Percentiles rank a stretch among this genome's conserved stretches.
Evolutionary conservation across 2,888 invertebrate species (phyloP).

Genomic region (Chloroclystis v-ata): DNA sequence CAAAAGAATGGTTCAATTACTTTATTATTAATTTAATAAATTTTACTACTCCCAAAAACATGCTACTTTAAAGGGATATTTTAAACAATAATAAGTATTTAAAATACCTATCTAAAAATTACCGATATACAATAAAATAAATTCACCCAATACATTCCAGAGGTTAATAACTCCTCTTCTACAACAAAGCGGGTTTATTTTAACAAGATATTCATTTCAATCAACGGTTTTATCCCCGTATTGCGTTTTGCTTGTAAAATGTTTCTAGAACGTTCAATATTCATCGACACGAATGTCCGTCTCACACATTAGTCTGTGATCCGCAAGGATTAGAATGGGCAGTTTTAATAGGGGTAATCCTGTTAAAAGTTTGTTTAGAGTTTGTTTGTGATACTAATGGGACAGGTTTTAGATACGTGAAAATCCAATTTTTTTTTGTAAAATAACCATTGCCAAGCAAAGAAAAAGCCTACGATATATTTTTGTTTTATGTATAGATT

Average conservation of each 20-base stretch:
- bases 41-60: too few species aligned
- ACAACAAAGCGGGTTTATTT: conserved; percentile 55
- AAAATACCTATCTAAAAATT: too few species aligned
- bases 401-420: background rate
- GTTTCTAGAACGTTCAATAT: conserved; percentile 43
- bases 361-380: conserved; percentile 27
- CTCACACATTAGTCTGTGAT: conserved; percentile 59
- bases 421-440: too few species aligned
- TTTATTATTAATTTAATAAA: too few species aligned
- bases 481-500: too few species aligned
- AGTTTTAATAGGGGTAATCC: conserved; percentile 21
- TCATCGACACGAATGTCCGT: conserved; percentile 65
- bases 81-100: too few species aligned
- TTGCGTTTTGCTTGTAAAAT: conserved; percentile 19
- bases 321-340: conserved; percentile 34
- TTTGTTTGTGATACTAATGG: conserved; percentile 14
- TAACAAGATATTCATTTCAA: conserved; percentile 51
- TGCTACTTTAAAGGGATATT: too few species aligned
- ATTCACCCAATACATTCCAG: too few species aligned
- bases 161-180: background rate
- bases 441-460: too few species aligned
- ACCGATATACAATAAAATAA: too few species aligned
- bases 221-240: conserved; percentile 31
- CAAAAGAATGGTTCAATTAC: conserved; percentile 2
- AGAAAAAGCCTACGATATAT: too few species aligned